Conservation (phyloP, 2,113 vertebrate species). For the Psettodes erumei region DNA sequence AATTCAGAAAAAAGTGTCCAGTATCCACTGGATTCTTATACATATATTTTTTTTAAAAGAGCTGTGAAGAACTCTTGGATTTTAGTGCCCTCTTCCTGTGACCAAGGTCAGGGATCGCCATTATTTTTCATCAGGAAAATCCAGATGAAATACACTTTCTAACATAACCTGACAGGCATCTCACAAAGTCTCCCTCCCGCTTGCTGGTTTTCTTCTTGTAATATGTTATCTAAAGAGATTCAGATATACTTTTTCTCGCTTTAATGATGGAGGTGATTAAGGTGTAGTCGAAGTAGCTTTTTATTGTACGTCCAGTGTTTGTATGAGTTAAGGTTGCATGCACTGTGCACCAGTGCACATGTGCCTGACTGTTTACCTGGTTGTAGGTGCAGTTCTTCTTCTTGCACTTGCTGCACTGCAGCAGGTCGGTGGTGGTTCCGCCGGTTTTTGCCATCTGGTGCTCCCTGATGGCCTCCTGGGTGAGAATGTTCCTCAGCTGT, state of each 20-base stretch:
- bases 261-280: too few species aligned
- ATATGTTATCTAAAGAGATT: too few species aligned
- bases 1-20: neutral
- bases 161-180: neutral
- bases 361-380: constrained; percentile 53
- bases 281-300: too few species aligned
- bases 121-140: neutral
- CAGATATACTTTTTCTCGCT: neutral
- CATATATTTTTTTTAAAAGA: too few species aligned
- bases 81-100: neutral
- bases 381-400: constrained; percentile 97
- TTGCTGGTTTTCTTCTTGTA: too few species aligned
- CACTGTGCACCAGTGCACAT: neutral
- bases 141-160: neutral
- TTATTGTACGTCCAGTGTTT: neutral
- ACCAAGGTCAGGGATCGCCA: neutral
- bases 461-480: constrained; percentile 96
- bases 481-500: constrained; percentile 91
- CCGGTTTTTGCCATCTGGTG: constrained; percentile 99
- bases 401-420: constrained; percentile 95
- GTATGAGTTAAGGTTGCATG: neutral
- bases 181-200: too few species aligned
- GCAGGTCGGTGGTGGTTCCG: constrained; percentile 92
- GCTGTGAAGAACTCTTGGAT: neutral
- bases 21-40: neutral